Base-by-base conservation (phyloP, 1,140 invertebrate genomes). In the Drosophila baimaii region DNA sequence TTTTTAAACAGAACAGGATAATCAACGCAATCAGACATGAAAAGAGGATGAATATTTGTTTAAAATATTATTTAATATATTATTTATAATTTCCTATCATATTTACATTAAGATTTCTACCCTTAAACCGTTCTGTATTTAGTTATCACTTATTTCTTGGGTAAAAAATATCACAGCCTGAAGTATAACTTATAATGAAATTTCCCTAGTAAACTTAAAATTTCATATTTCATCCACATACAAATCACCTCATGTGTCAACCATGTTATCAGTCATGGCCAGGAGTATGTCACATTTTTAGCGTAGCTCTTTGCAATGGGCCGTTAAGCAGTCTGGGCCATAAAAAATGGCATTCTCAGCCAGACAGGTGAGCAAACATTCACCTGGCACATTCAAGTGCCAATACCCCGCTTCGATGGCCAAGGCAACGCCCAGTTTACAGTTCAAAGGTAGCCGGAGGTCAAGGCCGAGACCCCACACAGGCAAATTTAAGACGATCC, bases 361-460 rank as follows among this genome's bases (percentile, higher is more conserved):
- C 73, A 76, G 52, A 41, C 71, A 74, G 72, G 35, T 56, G 51
- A 23, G 17, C 44, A 41, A 57, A 46, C 65, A 69, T 19, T 43
- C 61, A 58, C 27, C 27, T 43, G 43, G 58, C 41, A n/a, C n/a
- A n/a, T n/a, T n/a, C n/a, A 46, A 54, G 52, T 31, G 41, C 17
- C 17, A 35, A 37, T 63, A n/a, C n/a, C 23, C 37, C 27, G 15
- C 35, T 44, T 19, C 4, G 29, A 43, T 65, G 62, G 68, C 49
- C 57, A 59, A 65, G 59, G 51, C 55, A 64, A 77, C 64, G 74
- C 57, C 54, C 43, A 76, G 58, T 43, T 63, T 59, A 41, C 52
- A 83, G 81, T 80, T 84, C 81, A 84, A 84, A 84, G 81, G 81
- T 84, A 59, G 21, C 72, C 35, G 21, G 31, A 59, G 79, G 75